A percentile compares a stretch with the other conserved stretches of the same genome.
These are phyloP conservation scores for Cherax quadricarinatus DNA, from an alignment of 1,140 invertebrate genomes.

Conservation along the genomic window DNA sequence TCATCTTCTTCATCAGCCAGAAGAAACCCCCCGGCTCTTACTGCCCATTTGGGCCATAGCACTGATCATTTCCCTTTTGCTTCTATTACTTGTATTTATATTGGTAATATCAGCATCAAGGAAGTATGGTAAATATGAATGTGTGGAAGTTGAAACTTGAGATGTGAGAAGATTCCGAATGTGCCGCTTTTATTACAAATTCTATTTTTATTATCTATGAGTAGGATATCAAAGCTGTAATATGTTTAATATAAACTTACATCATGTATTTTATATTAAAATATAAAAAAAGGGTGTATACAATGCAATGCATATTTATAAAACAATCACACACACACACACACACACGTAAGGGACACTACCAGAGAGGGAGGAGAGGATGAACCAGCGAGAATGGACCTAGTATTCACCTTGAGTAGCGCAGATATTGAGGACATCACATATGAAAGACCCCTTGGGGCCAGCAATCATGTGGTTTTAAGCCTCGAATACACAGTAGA, in stretches of 20 bases:
- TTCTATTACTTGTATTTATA: background rate
- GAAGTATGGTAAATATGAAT: slow-evolving; percentile 5
- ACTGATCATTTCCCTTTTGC: background rate
- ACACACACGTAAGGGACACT: no score
- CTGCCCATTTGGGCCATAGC: background rate
- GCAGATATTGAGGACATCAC: no score
- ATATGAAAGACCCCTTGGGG: no score
- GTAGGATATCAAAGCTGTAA: background rate
- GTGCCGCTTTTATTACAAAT: background rate
- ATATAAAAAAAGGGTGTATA: background rate
- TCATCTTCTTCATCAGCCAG: background rate
- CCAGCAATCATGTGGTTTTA: no score
- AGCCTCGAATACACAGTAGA: no score
- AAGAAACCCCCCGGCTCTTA: background rate
- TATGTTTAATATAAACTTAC: background rate
- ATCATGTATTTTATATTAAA: background rate
- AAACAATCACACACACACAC: no score
- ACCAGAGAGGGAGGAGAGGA: no score
- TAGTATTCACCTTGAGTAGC: no score
- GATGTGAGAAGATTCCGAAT: background rate
- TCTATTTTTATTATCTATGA: background rate
- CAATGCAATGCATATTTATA: background rate
- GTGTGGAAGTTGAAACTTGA: background rate
- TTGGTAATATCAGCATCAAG: background rate
- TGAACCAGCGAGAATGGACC: no score